Percentiles rank a stretch among this genome's conserved stretches.
Conservation (phyloP, 2,113 vertebrate species). For the Hippocampus zosterae region DNA sequence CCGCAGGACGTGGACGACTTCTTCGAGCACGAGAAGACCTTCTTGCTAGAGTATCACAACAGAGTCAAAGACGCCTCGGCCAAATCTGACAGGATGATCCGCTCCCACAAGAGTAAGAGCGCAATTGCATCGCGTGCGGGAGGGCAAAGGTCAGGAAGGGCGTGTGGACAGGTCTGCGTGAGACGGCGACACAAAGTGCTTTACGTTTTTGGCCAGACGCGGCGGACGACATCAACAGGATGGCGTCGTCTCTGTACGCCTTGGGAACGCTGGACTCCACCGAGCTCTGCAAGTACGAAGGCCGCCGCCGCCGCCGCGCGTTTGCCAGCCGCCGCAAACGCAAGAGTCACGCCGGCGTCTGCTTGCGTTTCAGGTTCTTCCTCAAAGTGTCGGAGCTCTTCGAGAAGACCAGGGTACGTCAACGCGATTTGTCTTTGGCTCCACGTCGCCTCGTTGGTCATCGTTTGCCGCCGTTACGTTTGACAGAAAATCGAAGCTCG, state of each 20-base stretch:
- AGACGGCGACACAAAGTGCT: too few species aligned
- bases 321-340: background rate
- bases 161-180: too few species aligned
- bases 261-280: constrained; percentile 97
- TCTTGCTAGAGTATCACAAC: constrained; percentile 97
- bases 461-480: too few species aligned
- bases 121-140: too few species aligned
- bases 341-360: background rate
- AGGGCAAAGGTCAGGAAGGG: background rate
- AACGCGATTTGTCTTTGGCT: background rate
- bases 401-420: constrained; percentile 94
- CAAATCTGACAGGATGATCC: constrained; percentile 97
- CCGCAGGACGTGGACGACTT: constrained; percentile 96
- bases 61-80: constrained; percentile 92
- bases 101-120: constrained; percentile 93
- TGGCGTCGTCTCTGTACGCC: constrained; percentile 90
- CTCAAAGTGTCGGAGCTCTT: constrained; percentile 96
- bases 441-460: background rate
- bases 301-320: background rate
- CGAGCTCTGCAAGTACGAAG: constrained; percentile 93
- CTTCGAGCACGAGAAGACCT: constrained; percentile 98
- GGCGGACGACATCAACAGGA: constrained; percentile 97
- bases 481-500: constrained; percentile 93
- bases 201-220: constrained; percentile 70
- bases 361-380: constrained; percentile 80